Base-by-base conservation (phyloP, 92 coral and sea anemone genomes). In the Muricea muricata region DNA sequence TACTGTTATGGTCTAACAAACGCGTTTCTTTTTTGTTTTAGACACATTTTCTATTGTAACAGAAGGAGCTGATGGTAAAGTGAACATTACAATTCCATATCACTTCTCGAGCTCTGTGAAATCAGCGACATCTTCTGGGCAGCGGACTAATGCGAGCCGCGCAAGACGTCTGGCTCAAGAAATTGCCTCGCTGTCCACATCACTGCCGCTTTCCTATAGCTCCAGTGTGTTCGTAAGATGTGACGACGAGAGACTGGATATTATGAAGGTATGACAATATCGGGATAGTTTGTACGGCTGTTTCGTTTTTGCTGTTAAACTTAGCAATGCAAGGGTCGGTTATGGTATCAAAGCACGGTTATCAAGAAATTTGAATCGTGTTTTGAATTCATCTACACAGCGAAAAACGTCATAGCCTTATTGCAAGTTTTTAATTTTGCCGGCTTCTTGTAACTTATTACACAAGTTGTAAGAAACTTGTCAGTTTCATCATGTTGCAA, bases 161-260 rank as follows among this genome's bases (percentile, higher is more conserved):
- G 99, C 99, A 28, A 85, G 99, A 68, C 88, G 99, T 26, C 81
- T 97, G 74, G 99, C 99, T 11, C 99, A 97, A 83, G 99, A 97
- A 78, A 95, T 97, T 79, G 93, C 99, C 45, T 97, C 99, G 20
- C 93, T 97, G 6, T 94, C 99, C 9, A 94, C 99, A 55, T 97
- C 99, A 12, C 87, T 97, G 77, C 99, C 99, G 52, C 97, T 97
- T 30, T 94, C 98, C 48, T 86, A 85, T 87, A 97, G 99, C 78
- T 94, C 98, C 31, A 97, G 99, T 45, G 99, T 97, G 87, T 97
- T 94, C 73, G 98, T 97, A 5, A 91, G 99, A 28, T 97, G 99
- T 73, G 99, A 97, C 71, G 94, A 97, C 78, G 98, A 94, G 46
- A 93, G 99, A 42, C 87, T 97, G 78, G 99, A 97, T 63, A 91